These are phyloP conservation scores for Pycnonotus jocosus DNA, from an alignment of 2,113 vertebrate species.

Conservation along the genomic window DNA sequence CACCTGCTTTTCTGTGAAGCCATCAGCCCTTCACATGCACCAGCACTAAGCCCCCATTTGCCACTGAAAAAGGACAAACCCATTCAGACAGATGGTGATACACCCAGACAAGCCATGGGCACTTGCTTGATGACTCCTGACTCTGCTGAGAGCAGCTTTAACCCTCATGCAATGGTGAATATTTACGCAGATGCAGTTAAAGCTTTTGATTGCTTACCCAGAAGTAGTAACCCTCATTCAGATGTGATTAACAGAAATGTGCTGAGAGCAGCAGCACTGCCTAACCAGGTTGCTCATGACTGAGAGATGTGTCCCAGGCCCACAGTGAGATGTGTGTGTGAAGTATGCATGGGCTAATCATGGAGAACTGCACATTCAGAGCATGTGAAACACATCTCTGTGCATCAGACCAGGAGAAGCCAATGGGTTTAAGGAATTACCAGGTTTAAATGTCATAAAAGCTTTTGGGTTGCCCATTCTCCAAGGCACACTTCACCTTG, in stretches of 20 bases:
- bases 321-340: fast-evolving
- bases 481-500: background rate
- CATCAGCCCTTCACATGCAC: background rate
- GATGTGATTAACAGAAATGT: background rate
- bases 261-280: background rate
- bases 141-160: background rate
- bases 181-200: background rate
- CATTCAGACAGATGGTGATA: background rate
- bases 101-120: background rate
- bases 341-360: background rate
- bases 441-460: background rate
- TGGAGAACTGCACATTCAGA: background rate
- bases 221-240: background rate
- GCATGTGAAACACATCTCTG: background rate
- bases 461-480: background rate
- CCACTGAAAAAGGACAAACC: background rate
- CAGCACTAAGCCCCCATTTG: background rate
- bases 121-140: background rate
- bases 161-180: background rate
- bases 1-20: slow-evolving; percentile 24
- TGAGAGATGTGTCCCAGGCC: background rate
- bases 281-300: background rate
- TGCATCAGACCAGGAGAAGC: background rate
- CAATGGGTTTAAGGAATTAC: background rate
- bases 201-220: slow-evolving; percentile 44